Conservation (phyloP, 2,888 invertebrate species). For the Clepsis dumicolana region DNA sequence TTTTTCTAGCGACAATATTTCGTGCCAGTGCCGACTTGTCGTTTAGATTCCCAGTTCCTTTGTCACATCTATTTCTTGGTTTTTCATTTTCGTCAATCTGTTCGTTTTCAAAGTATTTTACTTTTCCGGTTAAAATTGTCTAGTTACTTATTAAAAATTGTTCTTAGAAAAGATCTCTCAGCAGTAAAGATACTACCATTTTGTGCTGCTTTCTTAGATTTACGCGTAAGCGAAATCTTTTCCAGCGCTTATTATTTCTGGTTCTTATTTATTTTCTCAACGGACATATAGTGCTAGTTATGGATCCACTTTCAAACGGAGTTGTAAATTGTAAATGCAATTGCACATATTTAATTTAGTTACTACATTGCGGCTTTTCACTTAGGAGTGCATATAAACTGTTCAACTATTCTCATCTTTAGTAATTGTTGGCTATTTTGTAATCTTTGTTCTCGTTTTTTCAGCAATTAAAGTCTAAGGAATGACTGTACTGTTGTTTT, state of each 20-base stretch:
- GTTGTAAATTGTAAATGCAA: not conserved
- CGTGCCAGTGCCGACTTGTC: too few species aligned
- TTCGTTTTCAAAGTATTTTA: too few species aligned
- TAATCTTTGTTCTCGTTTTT: not conserved
- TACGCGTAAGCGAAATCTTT: not conserved
- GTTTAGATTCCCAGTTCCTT: too few species aligned
- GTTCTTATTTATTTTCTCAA: not conserved
- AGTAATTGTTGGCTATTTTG: not conserved
- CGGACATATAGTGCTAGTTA: not conserved
- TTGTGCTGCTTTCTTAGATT: not conserved
- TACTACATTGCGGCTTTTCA: not conserved
- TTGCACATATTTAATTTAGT: not conserved
- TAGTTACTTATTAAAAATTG: not conserved
- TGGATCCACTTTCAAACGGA: not conserved
- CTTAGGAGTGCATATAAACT: not conserved
- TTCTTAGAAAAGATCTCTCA: not conserved
- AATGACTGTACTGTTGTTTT: too few species aligned
- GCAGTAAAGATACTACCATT: not conserved
- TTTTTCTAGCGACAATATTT: too few species aligned
- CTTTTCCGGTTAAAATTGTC: too few species aligned
- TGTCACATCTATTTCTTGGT: too few species aligned
- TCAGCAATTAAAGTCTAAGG: not conserved
- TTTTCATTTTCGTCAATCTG: too few species aligned
- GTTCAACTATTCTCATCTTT: not conserved
- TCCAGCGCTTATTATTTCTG: not conserved